phyloP scores from a whole-genome alignment of 2,113 vertebrate genomes.

The Nasalis larvatus region DNA sequence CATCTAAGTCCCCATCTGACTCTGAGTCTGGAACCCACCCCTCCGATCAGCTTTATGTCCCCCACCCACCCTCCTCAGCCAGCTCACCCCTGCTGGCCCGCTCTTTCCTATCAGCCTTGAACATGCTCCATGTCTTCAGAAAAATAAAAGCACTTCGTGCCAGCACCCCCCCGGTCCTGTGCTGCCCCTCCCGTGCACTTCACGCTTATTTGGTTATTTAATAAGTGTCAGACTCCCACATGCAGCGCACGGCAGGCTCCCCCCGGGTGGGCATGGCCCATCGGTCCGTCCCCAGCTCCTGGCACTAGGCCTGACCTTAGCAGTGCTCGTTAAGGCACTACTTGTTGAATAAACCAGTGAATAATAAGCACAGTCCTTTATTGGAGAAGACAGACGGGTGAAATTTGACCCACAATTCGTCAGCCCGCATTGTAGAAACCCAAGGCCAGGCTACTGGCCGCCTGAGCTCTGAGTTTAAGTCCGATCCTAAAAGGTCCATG shows the following conservation, averaged over 20 bases:
- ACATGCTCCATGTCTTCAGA: background rate
- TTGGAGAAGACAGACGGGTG: no score
- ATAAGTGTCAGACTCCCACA: no score
- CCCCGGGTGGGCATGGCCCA: background rate
- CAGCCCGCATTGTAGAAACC: accelerated
- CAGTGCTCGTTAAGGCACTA: background rate
- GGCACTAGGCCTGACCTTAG: background rate
- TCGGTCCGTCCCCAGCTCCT: background rate
- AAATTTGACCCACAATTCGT: no score
- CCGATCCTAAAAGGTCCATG: accelerated
- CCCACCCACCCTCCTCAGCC: background rate
- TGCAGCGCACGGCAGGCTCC: accelerated
- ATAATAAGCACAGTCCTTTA: background rate
- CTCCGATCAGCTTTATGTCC: background rate
- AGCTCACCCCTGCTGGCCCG: background rate
- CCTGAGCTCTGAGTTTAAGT: accelerated
- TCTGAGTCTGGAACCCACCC: background rate
- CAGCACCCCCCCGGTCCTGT: background rate
- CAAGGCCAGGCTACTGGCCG: accelerated
- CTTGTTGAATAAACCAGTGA: background rate
- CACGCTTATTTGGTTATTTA: background rate
- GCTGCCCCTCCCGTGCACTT: background rate
- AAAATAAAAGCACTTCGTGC: background rate
- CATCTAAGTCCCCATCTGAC: background rate
- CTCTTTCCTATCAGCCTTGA: background rate